phyloP scores from a whole-genome alignment of 2,113 vertebrate genomes.

The Python bivittatus region DNA sequence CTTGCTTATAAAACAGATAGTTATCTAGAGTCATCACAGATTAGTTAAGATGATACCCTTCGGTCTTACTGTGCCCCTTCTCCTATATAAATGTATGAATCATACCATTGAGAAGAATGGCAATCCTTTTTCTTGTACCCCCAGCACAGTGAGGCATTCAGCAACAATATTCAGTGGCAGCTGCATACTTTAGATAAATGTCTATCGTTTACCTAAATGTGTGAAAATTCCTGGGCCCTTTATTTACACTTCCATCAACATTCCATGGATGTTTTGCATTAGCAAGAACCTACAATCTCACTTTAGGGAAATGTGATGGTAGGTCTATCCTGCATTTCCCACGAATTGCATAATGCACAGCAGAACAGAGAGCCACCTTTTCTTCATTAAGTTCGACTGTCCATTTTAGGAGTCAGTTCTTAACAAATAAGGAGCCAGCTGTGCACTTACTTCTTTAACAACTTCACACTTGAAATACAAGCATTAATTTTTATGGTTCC shows the following conservation, averaged over 20 bases:
- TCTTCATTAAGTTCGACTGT: not conserved
- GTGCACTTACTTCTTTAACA: constrained; percentile 10
- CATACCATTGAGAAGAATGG: not conserved
- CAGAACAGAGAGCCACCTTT: not conserved
- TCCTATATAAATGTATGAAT: not conserved
- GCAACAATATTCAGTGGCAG: not conserved
- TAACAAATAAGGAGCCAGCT: constrained; percentile 23
- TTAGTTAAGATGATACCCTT: not conserved
- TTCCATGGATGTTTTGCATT: not conserved
- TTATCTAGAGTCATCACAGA: not conserved
- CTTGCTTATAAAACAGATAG: not conserved
- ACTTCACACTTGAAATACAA: constrained; percentile 30
- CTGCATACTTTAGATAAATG: not conserved
- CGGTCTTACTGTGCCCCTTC: not conserved
- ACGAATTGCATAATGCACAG: not conserved
- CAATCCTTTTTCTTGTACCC: not conserved
- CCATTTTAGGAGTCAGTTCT: not conserved
- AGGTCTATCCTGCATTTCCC: not conserved
- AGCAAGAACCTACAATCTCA: not conserved
- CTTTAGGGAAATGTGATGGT: not conserved
- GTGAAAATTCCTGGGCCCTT: not conserved
- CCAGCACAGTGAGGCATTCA: not conserved
- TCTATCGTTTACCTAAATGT: not conserved
- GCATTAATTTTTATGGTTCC: constrained; percentile 48
- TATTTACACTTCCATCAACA: not conserved